Evolutionary conservation across 2,888 invertebrate species (phyloP).

Genomic region (Ptilodon capucinus): DNA sequence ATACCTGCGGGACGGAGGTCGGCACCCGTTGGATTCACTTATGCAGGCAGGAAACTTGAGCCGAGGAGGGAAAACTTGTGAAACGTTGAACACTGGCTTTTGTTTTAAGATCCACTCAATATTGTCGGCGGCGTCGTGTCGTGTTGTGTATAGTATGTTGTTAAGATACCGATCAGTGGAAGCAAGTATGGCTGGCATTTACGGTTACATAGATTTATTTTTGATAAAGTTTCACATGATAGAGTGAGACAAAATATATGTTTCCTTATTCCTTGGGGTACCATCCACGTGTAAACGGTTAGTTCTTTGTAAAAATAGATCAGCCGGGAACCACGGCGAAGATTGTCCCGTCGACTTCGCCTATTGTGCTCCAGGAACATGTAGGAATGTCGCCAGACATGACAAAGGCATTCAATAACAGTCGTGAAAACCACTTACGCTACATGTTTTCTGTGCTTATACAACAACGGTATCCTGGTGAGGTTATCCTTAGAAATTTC

Average conservation of each 20-base stretch:
- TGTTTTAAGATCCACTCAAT: conserved; percentile 14
- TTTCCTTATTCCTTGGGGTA: neutral
- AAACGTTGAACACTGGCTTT: conserved; percentile 38
- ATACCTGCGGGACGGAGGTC: conserved; percentile 45
- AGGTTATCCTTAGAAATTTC: neutral
- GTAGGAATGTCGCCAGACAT: conserved; percentile 21
- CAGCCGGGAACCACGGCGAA: neutral
- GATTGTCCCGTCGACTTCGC: neutral
- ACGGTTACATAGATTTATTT: neutral
- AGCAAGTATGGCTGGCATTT: neutral
- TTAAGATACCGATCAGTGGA: neutral
- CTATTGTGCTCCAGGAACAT: neutral
- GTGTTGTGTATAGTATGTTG: neutral
- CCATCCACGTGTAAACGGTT: neutral
- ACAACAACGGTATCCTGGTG: neutral
- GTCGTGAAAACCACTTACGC: conserved; percentile 25
- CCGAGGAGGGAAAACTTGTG: conserved; percentile 41
- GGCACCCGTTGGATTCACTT: conserved; percentile 54
- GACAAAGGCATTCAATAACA: conserved; percentile 47
- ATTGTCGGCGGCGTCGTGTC: neutral
- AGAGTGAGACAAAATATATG: neutral
- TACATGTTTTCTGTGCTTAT: conserved; percentile 24
- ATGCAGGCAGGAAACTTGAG: conserved; percentile 52
- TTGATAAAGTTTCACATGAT: neutral
- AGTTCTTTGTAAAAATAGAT: neutral